These are phyloP conservation scores for Daubentonia madagascariensis DNA, from an alignment of 2,113 vertebrate genomes.

Conservation along the genomic window DNA sequence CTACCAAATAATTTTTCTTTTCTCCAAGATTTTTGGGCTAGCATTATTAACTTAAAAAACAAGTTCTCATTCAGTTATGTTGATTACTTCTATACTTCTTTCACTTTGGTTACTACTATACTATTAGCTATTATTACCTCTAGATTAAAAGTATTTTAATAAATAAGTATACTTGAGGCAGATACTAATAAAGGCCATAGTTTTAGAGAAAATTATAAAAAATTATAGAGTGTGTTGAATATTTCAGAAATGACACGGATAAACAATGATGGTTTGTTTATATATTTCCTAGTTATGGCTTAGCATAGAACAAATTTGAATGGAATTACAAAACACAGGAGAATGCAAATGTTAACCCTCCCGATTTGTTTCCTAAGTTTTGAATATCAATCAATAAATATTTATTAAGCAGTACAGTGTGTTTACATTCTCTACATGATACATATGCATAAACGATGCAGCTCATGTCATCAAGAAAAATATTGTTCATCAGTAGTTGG, in stretches of 20 bases:
- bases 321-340: neutral
- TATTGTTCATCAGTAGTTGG: neutral
- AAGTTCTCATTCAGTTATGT: neutral
- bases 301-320: neutral
- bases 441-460: neutral
- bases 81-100: neutral
- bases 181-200: neutral
- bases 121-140: neutral
- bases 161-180: neutral
- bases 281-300: neutral
- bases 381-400: neutral
- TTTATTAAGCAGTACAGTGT: neutral
- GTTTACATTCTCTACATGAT: neutral
- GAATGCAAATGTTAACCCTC: neutral
- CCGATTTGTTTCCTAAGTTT: neutral
- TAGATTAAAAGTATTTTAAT: slow-evolving; percentile 2
- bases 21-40: neutral
- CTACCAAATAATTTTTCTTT: neutral
- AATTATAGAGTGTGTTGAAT: neutral
- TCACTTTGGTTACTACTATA: neutral
- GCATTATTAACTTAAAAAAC: neutral
- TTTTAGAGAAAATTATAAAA: neutral
- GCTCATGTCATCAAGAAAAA: neutral
- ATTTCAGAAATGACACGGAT: neutral
- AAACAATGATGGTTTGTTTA: neutral